phyloP scores from a whole-genome alignment of 2,113 vertebrate species.

The Gadus chalcogrammus region DNA sequence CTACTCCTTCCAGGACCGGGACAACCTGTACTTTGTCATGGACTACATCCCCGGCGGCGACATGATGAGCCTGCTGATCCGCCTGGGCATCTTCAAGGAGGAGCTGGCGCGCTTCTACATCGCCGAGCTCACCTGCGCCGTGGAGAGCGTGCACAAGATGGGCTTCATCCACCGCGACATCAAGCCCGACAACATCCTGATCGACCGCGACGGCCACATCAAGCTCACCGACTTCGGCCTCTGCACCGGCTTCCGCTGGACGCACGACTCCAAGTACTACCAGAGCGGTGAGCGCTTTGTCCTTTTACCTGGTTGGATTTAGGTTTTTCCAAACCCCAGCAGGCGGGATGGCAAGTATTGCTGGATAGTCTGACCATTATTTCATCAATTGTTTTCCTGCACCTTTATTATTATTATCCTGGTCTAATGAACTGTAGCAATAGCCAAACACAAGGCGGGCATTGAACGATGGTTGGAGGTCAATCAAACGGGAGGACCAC shows the following conservation, averaged over 20 bases:
- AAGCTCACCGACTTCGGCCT: constrained; percentile 97
- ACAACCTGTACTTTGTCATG: constrained; percentile 99
- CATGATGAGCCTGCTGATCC: constrained; percentile 98
- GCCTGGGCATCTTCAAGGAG: constrained; percentile 93
- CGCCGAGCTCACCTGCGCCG: constrained; percentile 93
- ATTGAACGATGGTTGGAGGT: too few relatives aligned
- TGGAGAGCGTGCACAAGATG: constrained; percentile 99
- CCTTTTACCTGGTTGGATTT: too few relatives aligned
- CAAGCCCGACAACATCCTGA: constrained; percentile 98
- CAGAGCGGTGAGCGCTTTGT: constrained; percentile 82
- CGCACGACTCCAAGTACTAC: constrained; percentile 98
- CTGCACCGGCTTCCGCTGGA: constrained; percentile 98
- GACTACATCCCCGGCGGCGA: constrained; percentile 99
- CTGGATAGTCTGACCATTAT: too few relatives aligned
- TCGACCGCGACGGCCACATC: constrained; percentile 95
- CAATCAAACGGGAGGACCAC: too few relatives aligned
- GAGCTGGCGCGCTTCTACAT: constrained; percentile 97
- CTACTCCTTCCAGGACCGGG: constrained; percentile 98
- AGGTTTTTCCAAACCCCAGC: too few relatives aligned
- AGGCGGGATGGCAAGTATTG: too few relatives aligned
- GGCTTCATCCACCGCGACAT: constrained; percentile 99
- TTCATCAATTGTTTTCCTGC: too few relatives aligned
- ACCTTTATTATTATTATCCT: too few relatives aligned
- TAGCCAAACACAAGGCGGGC: too few relatives aligned
- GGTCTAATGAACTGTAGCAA: too few relatives aligned